Percentiles rank a stretch among this genome's conserved stretches.
phyloP scores from a whole-genome alignment of 1,140 invertebrate genomes.

The Ptiloglossa arizonensis region DNA sequence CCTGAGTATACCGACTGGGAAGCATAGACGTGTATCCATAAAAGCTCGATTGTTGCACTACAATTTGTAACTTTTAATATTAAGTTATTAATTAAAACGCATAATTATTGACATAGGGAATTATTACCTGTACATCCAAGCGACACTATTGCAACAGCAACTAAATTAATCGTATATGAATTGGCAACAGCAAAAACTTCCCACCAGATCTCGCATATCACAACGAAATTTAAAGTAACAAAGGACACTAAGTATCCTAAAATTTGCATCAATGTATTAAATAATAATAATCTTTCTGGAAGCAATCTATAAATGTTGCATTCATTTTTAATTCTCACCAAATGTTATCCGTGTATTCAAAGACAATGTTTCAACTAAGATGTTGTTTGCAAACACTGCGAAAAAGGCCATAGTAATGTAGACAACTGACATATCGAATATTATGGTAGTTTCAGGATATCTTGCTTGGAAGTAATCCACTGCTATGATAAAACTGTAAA shows the following conservation, averaged over 20 bases:
- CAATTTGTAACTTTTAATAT: constrained; percentile 3
- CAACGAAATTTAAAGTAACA: constrained; percentile 90
- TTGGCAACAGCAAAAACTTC: constrained; percentile 88
- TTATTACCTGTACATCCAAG: constrained; percentile 91
- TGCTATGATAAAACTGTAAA: constrained; percentile 92
- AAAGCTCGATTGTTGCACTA: constrained; percentile 95
- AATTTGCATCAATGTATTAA: neutral
- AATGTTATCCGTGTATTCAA: constrained; percentile 92
- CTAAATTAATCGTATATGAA: constrained; percentile 91
- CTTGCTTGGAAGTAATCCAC: constrained; percentile 93
- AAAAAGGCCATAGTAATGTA: constrained; percentile 94
- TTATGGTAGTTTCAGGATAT: constrained; percentile 91
- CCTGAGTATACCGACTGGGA: constrained; percentile 93
- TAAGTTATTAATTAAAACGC: neutral
- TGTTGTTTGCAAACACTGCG: constrained; percentile 92
- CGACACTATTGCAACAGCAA: constrained; percentile 92
- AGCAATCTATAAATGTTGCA: neutral
- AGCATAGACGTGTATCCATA: constrained; percentile 97
- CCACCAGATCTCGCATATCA: constrained; percentile 92
- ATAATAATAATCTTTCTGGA: no score
- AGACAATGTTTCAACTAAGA: constrained; percentile 91
- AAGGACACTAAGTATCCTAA: constrained; percentile 92
- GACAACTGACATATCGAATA: constrained; percentile 95
- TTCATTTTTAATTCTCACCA: constrained; percentile 82
- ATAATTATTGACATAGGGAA: neutral